These are phyloP conservation scores for Drosophila saltans DNA, from an alignment of 1,140 invertebrate genomes.

Conservation along the genomic window DNA sequence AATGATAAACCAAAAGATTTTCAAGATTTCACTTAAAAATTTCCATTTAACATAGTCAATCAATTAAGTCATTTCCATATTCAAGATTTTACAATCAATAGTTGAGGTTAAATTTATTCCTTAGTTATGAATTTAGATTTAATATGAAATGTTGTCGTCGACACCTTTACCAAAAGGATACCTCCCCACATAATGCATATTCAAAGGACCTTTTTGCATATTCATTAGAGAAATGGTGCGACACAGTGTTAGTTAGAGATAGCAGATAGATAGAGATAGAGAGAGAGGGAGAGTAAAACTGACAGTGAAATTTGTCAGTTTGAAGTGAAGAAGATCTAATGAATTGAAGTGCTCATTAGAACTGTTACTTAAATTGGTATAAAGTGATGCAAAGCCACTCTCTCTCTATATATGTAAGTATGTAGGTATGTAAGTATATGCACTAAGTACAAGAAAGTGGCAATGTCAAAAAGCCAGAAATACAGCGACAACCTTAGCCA, in stretches of 20 bases:
- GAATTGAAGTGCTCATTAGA: slow-evolving; percentile 16
- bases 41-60: neutral
- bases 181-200: neutral
- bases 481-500: neutral
- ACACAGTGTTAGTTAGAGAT: neutral
- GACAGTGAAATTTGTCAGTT: neutral
- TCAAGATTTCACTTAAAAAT: no score
- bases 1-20: no score
- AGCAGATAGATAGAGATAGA: neutral
- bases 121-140: neutral
- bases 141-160: neutral
- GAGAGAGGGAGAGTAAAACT: neutral
- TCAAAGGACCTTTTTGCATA: neutral
- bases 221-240: slow-evolving; percentile 1
- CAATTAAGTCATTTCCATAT: slow-evolving; percentile 1
- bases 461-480: neutral
- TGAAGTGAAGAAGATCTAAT: neutral
- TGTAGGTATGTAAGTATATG: no score
- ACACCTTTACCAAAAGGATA: neutral
- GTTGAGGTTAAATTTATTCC: neutral
- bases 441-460: neutral
- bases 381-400: neutral
- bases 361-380: slow-evolving; percentile 8
- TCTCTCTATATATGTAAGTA: no score
- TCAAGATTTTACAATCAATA: neutral